Evolutionary conservation across 2,888 invertebrate genomes (phyloP).

Genomic region (Pseudeuparius sepicola): DNA sequence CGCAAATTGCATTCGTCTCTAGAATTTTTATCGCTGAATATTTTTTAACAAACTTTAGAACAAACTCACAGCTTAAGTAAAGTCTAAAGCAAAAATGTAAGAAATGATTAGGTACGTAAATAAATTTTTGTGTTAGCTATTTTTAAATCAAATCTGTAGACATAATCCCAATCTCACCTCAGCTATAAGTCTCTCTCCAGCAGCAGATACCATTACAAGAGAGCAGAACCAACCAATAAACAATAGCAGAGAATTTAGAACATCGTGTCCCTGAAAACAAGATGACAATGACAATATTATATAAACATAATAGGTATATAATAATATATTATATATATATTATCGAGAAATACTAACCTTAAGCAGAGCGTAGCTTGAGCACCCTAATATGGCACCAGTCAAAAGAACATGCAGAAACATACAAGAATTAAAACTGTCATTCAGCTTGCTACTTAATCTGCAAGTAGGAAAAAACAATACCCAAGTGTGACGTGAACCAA

Average conservation of each 20-base stretch:
- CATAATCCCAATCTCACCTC: slow-evolving; percentile 7
- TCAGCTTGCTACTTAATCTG: slow-evolving; percentile 15
- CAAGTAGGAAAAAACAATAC: no score
- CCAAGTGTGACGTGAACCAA: no score
- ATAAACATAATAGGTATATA: not conserved
- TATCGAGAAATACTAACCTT: not conserved
- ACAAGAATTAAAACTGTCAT: slow-evolving; percentile 16
- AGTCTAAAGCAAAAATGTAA: no score
- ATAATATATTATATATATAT: not conserved
- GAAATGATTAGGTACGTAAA: no score
- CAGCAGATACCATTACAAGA: slow-evolving; percentile 7
- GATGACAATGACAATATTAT: no score
- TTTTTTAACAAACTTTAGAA: no score
- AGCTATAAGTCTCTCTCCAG: slow-evolving; percentile 7
- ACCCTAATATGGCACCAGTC: slow-evolving; percentile 18
- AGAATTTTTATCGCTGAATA: no score
- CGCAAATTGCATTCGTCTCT: no score
- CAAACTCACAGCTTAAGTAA: no score
- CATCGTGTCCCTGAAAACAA: slow-evolving; percentile 4
- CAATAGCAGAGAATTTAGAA: slow-evolving; percentile 1
- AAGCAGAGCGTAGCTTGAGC: slow-evolving; percentile 8
- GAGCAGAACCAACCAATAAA: slow-evolving; percentile 9
- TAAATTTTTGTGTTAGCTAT: no score
- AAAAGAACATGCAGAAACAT: slow-evolving; percentile 20
- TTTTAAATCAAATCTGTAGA: no score